Evolutionary conservation across 2,888 invertebrate genomes (phyloP), one percentile per base, ranked within the genome.

Genomic region (Caenorhabditis macrosperma): DNA sequence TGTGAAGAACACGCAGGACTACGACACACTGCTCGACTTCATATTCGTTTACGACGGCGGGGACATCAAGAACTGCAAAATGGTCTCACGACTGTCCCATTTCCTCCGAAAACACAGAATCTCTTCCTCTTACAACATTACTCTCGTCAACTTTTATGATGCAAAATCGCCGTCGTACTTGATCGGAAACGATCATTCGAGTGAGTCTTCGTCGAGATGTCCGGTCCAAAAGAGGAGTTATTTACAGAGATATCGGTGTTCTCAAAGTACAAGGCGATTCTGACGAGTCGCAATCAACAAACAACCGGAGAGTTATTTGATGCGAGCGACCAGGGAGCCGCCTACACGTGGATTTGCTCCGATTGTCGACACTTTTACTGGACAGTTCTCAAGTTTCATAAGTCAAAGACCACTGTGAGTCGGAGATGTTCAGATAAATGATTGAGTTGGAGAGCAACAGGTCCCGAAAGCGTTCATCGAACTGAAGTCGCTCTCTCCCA

Each of bases 261-360:
- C 57, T 57, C 68, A 10, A 76, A 76, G 68, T 76, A 76, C 57
- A 76, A 76, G 17, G 76, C 76, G 3, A 68, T 76, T 38, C 57
- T 76, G 33, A 76, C 67, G 17, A 63, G 63, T 41, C 26, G 50
- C 20, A 76, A 76, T 57, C 63, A 76, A 55, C 68, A 68, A 50
- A 68, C 68, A n/a, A 68, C 68, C 3, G 76, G 76, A 10, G 76
- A 76, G 38, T 50, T 76, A 30, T 76, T 55, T 26, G 76, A 68
- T 57, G 64, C 76, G 10, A 68, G 63, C 41, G 67, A 76, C 26
- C 54, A 48, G 46, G 67, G 76, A 55, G 52, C 68, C 7, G 68
- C 68, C 15, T 76, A 76, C 50, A 76, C 76, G 12, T 76, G 76
- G 76, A 76, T 76, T 22, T 76, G 76, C 28, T 68, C 76, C 6